phyloP scores from a whole-genome alignment of 1,140 invertebrate species.

The Eumeta japonica region DNA sequence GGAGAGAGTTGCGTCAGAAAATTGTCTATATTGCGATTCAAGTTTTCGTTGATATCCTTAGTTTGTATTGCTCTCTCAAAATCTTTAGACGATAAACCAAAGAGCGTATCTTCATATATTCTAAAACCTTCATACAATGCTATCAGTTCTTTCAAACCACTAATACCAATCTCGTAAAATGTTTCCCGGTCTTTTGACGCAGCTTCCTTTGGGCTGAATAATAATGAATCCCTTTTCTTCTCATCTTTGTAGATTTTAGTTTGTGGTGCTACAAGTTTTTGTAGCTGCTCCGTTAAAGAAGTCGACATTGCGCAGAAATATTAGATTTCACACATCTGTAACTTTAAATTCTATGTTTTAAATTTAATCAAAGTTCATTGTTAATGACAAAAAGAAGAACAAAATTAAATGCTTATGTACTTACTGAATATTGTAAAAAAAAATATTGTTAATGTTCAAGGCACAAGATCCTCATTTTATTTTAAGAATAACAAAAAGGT shows the following conservation, averaged over 20 bases:
- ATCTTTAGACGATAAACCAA: slow-evolving; percentile 69
- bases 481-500: too few relatives aligned
- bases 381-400: too few relatives aligned
- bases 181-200: slow-evolving; percentile 79
- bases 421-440: too few relatives aligned
- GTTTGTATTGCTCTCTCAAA: slow-evolving; percentile 80
- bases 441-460: too few relatives aligned
- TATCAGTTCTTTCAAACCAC: slow-evolving; percentile 80
- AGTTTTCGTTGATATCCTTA: slow-evolving; percentile 70
- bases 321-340: neutral
- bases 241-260: slow-evolving; percentile 68
- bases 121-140: slow-evolving; percentile 69
- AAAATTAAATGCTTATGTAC: too few relatives aligned
- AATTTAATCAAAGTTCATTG: too few relatives aligned
- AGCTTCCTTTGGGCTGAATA: slow-evolving; percentile 88
- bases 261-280: slow-evolving; percentile 76
- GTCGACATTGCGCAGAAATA: slow-evolving; percentile 55
- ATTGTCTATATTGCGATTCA: slow-evolving; percentile 74
- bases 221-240: slow-evolving; percentile 73
- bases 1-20: slow-evolving; percentile 83
- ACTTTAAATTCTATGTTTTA: too few relatives aligned
- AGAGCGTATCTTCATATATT: slow-evolving; percentile 74
- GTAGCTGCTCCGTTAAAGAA: slow-evolving; percentile 81
- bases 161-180: slow-evolving; percentile 80
- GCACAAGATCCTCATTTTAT: too few relatives aligned